These are phyloP conservation scores for Acleris laterana DNA, from an alignment of 2,888 invertebrate genomes.

Conservation along the genomic window DNA sequence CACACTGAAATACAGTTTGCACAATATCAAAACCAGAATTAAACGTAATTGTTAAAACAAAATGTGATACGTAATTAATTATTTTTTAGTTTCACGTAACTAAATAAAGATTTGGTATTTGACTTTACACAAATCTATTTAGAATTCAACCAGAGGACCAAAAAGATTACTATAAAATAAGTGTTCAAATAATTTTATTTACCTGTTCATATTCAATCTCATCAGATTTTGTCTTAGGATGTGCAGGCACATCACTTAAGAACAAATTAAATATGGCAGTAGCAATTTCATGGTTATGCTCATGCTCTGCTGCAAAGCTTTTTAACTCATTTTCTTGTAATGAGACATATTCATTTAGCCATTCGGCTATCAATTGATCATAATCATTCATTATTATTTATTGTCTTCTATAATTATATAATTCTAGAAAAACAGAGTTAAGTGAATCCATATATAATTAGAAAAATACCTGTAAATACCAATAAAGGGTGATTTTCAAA, in stretches of 20 bases:
- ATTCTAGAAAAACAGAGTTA: neutral
- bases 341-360: slow-evolving; percentile 91
- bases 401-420: neutral
- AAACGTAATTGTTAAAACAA: too few species aligned
- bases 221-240: slow-evolving; percentile 53
- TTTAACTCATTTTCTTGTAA: slow-evolving; percentile 90
- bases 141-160: too few species aligned
- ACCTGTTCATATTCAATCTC: slow-evolving; percentile 64
- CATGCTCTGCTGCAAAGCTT: slow-evolving; percentile 91
- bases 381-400: slow-evolving; percentile 72
- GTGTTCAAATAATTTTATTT: slow-evolving; percentile 6
- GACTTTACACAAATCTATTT: too few species aligned
- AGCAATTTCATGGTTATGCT: slow-evolving; percentile 92
- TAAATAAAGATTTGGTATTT: too few species aligned
- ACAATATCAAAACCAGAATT: too few species aligned
- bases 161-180: neutral
- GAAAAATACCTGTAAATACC: too few species aligned
- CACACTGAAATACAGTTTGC: too few species aligned
- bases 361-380: slow-evolving; percentile 89
- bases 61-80: too few species aligned
- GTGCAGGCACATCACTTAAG: slow-evolving; percentile 87
- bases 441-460: too few species aligned
- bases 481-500: too few species aligned
- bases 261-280: slow-evolving; percentile 91
- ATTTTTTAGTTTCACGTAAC: too few species aligned